phyloP scores from a whole-genome alignment of 2,797 vertebrate genomes.

The Pangasius krempfi region DNA sequence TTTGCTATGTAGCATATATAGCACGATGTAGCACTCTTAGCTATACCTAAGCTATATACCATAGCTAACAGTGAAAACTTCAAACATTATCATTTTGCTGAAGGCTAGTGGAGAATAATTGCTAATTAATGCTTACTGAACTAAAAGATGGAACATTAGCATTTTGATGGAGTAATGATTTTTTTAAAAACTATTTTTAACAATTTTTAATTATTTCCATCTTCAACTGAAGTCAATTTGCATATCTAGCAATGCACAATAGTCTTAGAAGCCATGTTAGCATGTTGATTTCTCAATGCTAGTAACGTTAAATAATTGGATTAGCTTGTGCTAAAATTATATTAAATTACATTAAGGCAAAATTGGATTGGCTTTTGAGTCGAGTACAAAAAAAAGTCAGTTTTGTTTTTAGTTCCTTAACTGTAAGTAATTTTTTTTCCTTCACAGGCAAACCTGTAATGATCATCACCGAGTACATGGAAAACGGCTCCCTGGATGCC shows the following conservation, averaged over 20 bases:
- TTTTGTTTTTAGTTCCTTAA: neutral
- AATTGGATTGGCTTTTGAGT: neutral
- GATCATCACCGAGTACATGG: slow-evolving; percentile 92
- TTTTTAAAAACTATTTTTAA: neutral
- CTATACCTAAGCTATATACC: neutral
- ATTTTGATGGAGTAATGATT: neutral
- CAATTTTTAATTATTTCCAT: neutral
- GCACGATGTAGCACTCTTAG: neutral
- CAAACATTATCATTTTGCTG: neutral
- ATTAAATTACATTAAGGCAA: neutral
- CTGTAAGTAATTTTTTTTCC: neutral
- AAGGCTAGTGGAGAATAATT: neutral
- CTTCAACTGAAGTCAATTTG: neutral
- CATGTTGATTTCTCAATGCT: neutral
- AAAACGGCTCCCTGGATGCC: slow-evolving; percentile 88
- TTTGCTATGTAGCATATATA: neutral
- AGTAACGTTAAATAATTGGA: no score
- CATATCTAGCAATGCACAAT: neutral
- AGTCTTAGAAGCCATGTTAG: neutral
- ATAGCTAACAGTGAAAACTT: neutral
- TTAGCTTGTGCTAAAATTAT: neutral
- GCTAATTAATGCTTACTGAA: neutral
- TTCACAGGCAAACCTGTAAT: slow-evolving; percentile 88
- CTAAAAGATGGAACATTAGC: neutral
- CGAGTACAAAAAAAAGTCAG: neutral